phyloP scores from a whole-genome alignment of 2,888 invertebrate genomes.

The Drosophila recens region DNA sequence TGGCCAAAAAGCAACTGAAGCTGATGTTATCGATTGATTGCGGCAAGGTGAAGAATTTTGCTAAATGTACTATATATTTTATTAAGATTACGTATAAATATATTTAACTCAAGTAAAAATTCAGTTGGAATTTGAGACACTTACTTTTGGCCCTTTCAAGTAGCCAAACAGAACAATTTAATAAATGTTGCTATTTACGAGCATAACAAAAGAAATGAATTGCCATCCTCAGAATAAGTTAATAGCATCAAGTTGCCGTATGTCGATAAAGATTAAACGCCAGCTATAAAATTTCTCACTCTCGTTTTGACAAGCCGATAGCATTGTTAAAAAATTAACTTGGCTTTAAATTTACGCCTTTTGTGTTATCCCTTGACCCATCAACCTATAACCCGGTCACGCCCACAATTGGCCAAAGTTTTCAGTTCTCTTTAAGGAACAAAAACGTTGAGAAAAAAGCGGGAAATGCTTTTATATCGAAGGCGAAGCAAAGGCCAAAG shows the following conservation, averaged over 20 bases:
- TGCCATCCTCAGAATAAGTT: conserved; percentile 12
- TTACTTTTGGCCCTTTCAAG: conserved; percentile 18
- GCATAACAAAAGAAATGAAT: conserved; percentile 64
- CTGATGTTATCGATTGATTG: conserved; percentile 21
- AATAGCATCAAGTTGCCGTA: conserved; percentile 26
- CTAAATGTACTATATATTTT: too few relatives aligned
- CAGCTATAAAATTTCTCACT: conserved; percentile 69
- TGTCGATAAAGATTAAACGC: conserved; percentile 77
- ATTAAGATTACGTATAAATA: background rate
- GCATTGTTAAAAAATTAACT: conserved; percentile 80
- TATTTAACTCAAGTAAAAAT: background rate
- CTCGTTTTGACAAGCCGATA: conserved; percentile 71
- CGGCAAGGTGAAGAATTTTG: conserved; percentile 3
- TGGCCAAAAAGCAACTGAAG: conserved; percentile 23
- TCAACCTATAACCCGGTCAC: conserved; percentile 10
- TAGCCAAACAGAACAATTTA: conserved; percentile 30
- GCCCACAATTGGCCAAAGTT: conserved; percentile 61
- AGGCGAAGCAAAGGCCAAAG: conserved; percentile 20
- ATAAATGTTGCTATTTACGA: conserved; percentile 53
- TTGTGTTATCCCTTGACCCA: conserved; percentile 75
- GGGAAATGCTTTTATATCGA: conserved; percentile 57
- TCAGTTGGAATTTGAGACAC: conserved; percentile 12
- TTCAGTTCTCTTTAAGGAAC: conserved; percentile 11
- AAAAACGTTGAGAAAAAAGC: conserved; percentile 7
- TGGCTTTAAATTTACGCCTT: conserved; percentile 79